Evolutionary conservation across 2,113 vertebrate genomes (phyloP).

Genomic region (Seriola aureovittata): DNA sequence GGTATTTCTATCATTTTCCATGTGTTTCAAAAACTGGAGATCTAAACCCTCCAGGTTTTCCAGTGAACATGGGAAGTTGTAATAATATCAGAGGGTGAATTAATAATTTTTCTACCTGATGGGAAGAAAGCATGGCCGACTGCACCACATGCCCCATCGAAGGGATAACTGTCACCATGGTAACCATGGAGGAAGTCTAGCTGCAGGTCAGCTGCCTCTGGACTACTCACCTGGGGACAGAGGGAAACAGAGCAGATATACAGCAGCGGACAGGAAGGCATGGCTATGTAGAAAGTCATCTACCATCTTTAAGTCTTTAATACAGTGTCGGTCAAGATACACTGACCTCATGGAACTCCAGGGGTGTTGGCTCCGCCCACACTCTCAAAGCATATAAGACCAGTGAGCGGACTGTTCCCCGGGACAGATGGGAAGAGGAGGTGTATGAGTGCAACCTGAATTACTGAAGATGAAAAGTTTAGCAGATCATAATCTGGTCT

Average conservation of each 20-base stretch:
- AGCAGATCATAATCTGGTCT: not conserved
- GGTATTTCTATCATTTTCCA: no score
- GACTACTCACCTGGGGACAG: slow-evolving; percentile 70
- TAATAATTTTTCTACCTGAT: slow-evolving; percentile 58
- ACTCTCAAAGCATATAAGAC: slow-evolving; percentile 84
- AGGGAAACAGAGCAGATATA: not conserved
- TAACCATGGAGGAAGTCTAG: slow-evolving; percentile 78
- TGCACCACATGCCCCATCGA: slow-evolving; percentile 80
- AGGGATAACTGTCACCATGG: slow-evolving; percentile 79
- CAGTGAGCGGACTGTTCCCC: slow-evolving; percentile 80
- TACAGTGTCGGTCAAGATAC: not conserved
- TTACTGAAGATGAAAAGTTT: not conserved
- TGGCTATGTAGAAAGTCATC: not conserved
- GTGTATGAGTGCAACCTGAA: slow-evolving; percentile 80
- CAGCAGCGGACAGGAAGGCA: no score
- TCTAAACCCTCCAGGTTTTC: not conserved
- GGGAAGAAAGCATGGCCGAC: slow-evolving; percentile 83
- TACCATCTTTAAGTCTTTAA: not conserved
- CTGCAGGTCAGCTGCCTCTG: slow-evolving; percentile 72
- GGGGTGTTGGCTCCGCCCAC: slow-evolving; percentile 73
- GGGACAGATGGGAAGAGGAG: slow-evolving; percentile 68
- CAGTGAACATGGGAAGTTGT: not conserved
- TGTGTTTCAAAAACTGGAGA: no score
- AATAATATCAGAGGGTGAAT: not conserved
- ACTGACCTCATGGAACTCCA: slow-evolving; percentile 82